Evolutionary conservation across 2,888 invertebrate species (phyloP).

Genomic region (Spodoptera littoralis): DNA sequence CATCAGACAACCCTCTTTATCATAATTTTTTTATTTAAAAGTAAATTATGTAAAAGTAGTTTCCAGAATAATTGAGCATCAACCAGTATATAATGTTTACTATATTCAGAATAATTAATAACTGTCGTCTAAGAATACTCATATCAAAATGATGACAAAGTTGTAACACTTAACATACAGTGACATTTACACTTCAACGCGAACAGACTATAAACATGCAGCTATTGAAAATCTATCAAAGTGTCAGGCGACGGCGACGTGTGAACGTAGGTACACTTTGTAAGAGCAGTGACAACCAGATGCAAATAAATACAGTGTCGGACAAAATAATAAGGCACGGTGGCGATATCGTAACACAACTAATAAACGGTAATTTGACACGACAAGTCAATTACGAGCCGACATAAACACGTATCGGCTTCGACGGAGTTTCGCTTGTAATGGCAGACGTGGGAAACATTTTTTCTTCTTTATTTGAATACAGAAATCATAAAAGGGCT

Average conservation of each 20-base stretch:
- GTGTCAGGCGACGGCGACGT: constrained; percentile 31
- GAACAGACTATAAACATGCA: constrained; percentile 30
- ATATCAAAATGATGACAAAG: constrained; percentile 25
- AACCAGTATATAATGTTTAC: too few relatives aligned
- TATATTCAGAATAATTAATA: too few relatives aligned
- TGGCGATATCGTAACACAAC: constrained; percentile 82
- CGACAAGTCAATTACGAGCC: constrained; percentile 86
- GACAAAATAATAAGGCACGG: constrained; percentile 78
- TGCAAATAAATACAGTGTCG: constrained; percentile 77
- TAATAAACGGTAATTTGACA: constrained; percentile 87
- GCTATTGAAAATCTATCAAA: constrained; percentile 45
- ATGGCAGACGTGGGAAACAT: constrained; percentile 74
- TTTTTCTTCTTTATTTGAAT: constrained; percentile 52
- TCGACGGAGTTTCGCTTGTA: constrained; percentile 78
- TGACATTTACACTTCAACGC: constrained; percentile 44
- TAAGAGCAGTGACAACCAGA: constrained; percentile 71
- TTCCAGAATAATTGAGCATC: not conserved
- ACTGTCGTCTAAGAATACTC: too few relatives aligned
- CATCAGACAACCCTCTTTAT: too few relatives aligned
- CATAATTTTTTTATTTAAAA: not conserved
- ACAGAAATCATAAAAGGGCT: not conserved
- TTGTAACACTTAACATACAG: constrained; percentile 32
- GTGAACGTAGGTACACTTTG: constrained; percentile 54
- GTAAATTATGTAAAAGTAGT: too few relatives aligned
- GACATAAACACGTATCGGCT: constrained; percentile 82